Evolutionary conservation across 92 coral and sea anemone genomes (phyloP).

Genomic region (Actinernus sp.): DNA sequence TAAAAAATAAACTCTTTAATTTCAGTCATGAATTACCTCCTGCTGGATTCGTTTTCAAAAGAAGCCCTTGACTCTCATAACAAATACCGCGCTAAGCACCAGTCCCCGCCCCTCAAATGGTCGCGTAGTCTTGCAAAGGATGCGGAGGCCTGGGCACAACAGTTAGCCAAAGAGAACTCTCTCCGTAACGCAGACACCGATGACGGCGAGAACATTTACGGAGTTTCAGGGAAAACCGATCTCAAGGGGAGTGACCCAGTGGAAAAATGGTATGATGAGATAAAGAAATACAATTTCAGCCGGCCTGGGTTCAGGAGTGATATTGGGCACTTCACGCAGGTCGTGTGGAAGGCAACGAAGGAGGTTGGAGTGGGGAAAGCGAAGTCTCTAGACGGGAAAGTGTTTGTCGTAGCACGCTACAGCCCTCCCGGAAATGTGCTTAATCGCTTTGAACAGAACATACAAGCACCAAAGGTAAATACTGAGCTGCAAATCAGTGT

Average conservation of each 20-base stretch:
- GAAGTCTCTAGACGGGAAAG: conserved; percentile 78
- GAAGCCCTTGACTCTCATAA: conserved; percentile 84
- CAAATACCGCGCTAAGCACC: conserved; percentile 84
- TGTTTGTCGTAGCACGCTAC: conserved; percentile 92
- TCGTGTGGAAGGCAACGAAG: conserved; percentile 80
- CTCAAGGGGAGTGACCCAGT: conserved; percentile 74
- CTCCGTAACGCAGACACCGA: conserved; percentile 79
- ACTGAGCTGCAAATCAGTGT: too few species aligned
- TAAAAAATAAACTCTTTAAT: neutral
- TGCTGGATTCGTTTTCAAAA: conserved; percentile 80
- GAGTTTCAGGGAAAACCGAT: conserved; percentile 66
- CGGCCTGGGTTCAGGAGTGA: conserved; percentile 76
- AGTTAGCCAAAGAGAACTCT: conserved; percentile 78
- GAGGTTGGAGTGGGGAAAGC: conserved; percentile 90
- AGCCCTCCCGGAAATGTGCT: conserved; percentile 90
- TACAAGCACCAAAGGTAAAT: conserved; percentile 62
- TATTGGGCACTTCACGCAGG: conserved; percentile 95
- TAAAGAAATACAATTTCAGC: conserved; percentile 63
- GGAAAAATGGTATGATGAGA: conserved; percentile 92
- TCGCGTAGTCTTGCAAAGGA: conserved; percentile 91
- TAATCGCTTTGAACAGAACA: conserved; percentile 85
- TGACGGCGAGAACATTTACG: conserved; percentile 91
- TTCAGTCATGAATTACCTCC: conserved; percentile 30
- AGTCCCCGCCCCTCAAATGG: conserved; percentile 85
- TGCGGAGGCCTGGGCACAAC: conserved; percentile 95